phyloP scores from a whole-genome alignment of 2,888 invertebrate genomes.

The Rhingia rostrata region DNA sequence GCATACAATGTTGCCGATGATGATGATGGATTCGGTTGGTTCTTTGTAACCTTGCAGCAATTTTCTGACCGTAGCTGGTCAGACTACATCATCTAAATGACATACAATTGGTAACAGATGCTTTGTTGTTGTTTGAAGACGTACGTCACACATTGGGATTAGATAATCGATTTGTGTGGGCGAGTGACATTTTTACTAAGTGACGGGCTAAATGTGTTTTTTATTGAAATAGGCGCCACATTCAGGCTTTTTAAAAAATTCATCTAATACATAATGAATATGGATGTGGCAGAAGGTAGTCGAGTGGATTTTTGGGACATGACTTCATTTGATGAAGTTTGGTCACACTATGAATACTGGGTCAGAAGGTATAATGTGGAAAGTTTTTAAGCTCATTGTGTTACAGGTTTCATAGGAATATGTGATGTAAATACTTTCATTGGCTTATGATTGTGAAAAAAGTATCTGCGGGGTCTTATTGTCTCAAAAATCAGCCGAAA shows the following conservation, averaged over 20 bases:
- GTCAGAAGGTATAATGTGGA: no score
- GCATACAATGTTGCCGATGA: background rate
- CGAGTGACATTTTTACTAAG: constrained; percentile 2
- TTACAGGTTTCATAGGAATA: no score
- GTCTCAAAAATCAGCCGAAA: no score
- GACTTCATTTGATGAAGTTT: no score
- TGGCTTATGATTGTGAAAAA: no score
- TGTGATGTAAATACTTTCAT: no score
- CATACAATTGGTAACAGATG: constrained; percentile 38
- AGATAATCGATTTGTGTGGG: constrained; percentile 51
- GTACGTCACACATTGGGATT: background rate
- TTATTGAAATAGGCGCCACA: constrained; percentile 48
- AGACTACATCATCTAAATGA: constrained; percentile 16
- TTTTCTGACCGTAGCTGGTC: constrained; percentile 20
- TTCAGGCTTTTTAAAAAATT: constrained; percentile 12
- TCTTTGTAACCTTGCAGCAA: constrained; percentile 17
- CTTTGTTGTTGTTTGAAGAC: constrained; percentile 11
- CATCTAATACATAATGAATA: background rate
- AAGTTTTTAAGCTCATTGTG: no score
- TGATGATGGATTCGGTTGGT: constrained; percentile 1
- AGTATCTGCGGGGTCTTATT: no score
- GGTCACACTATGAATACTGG: no score
- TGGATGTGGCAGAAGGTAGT: background rate
- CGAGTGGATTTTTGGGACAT: background rate
- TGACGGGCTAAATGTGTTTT: constrained; percentile 39